These are phyloP conservation scores for Nowickia ferox DNA, from an alignment of 2,888 invertebrate species.

Conservation along the genomic window DNA sequence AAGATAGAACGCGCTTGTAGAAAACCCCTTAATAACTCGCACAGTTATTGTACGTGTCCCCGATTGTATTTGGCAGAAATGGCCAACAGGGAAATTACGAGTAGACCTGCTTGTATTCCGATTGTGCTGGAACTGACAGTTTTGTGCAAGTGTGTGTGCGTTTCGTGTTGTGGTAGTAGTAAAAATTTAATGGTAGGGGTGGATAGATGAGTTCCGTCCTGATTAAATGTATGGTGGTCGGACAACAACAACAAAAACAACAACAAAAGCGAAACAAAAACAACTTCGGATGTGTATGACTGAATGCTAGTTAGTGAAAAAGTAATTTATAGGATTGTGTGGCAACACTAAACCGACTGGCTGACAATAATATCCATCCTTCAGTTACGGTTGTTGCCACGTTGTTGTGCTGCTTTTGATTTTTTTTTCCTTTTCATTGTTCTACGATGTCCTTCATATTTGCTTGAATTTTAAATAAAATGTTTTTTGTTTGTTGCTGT, in stretches of 20 bases:
- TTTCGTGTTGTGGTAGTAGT: slow-evolving; percentile 28
- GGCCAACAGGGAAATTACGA: background rate
- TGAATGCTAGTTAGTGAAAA: slow-evolving; percentile 5
- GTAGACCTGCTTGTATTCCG: background rate
- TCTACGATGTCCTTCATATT: slow-evolving; percentile 61
- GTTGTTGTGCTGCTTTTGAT: slow-evolving; percentile 31
- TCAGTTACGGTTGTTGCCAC: slow-evolving; percentile 60
- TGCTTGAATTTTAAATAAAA: slow-evolving; percentile 58
- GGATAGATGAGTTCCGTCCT: slow-evolving; percentile 35
- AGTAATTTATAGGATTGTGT: slow-evolving; percentile 28
- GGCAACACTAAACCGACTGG: slow-evolving; percentile 39
- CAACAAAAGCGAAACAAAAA: background rate
- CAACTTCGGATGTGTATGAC: slow-evolving; percentile 9
- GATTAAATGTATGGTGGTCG: slow-evolving; percentile 67
- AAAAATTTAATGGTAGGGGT: slow-evolving; percentile 39
- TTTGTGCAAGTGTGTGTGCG: background rate
- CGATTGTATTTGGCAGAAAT: too few species aligned
- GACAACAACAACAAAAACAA: slow-evolving; percentile 18
- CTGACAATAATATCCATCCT: slow-evolving; percentile 42
- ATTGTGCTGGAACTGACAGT: background rate
- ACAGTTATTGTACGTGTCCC: too few species aligned
- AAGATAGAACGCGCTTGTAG: too few species aligned
- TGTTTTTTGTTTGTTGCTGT: slow-evolving; percentile 35
- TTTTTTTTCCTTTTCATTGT: slow-evolving; percentile 14
- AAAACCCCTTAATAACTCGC: too few species aligned